Percentiles rank a stretch among this genome's conserved stretches.
These are phyloP conservation scores for Saccopteryx bilineata DNA, from an alignment of 2,113 vertebrate genomes.

Conservation along the genomic window DNA sequence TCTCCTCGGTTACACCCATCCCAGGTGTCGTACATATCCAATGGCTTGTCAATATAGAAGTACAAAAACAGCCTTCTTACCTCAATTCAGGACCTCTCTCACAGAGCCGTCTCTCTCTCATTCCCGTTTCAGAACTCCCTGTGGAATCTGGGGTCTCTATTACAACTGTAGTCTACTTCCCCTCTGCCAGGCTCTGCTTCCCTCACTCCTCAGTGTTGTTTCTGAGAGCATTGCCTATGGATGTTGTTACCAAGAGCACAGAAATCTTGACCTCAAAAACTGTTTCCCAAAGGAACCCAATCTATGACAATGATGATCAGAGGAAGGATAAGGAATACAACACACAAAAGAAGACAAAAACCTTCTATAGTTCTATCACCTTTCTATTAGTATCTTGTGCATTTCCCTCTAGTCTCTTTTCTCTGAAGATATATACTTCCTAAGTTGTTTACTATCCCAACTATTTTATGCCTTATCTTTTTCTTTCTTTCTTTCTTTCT, in stretches of 20 bases:
- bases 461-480: background rate
- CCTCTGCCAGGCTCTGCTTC: background rate
- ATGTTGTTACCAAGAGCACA: background rate
- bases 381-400: background rate
- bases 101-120: background rate
- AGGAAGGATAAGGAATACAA: background rate
- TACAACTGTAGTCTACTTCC: background rate
- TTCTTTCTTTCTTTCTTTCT: background rate
- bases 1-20: background rate
- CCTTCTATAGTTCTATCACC: background rate
- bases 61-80: background rate
- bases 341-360: conserved; percentile 2
- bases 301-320: background rate
- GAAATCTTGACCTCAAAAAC: conserved; percentile 7
- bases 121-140: background rate
- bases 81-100: background rate
- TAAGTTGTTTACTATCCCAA: background rate
- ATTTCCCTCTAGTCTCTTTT: conserved; percentile 2
- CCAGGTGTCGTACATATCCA: background rate
- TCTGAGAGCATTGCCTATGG: background rate
- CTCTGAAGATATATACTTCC: background rate
- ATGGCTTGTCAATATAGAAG: background rate
- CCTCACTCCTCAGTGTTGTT: background rate
- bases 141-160: background rate
- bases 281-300: background rate